These are phyloP conservation scores for Perodicticus potto DNA, from an alignment of 2,797 vertebrate genomes.

Conservation along the genomic window DNA sequence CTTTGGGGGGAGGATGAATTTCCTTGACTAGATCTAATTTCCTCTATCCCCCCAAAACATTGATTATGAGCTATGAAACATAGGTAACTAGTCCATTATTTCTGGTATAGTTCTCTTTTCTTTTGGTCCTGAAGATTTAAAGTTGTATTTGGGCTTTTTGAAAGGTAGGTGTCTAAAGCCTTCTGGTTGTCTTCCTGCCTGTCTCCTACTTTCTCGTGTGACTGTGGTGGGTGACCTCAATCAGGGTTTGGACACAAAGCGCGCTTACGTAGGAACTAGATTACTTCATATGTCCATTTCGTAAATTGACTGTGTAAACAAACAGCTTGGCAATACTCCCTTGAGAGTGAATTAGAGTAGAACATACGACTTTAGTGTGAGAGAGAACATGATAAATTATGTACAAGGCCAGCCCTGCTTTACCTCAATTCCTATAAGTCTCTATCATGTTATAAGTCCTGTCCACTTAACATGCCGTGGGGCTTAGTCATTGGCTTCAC, in stretches of 20 bases:
- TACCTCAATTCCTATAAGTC: not conserved
- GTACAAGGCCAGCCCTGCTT: not conserved
- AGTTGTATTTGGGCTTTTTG: not conserved
- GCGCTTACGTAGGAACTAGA: not conserved
- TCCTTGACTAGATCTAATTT: not conserved
- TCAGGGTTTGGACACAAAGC: not conserved
- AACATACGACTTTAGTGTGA: not conserved
- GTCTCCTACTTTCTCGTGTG: not conserved
- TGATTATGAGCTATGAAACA: not conserved
- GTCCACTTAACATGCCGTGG: not conserved
- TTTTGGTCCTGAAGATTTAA: not conserved
- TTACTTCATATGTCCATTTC: not conserved
- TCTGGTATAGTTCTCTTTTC: not conserved
- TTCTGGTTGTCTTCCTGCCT: not conserved
- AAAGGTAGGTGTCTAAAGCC: accelerated
- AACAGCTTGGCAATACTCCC: not conserved
- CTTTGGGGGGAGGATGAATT: not conserved
- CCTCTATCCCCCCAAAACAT: not conserved
- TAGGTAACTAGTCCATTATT: not conserved
- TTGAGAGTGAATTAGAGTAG: constrained; percentile 26
- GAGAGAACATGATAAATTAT: not conserved
- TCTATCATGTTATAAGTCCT: not conserved
- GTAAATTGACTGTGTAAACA: not conserved
- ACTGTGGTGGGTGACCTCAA: not conserved
- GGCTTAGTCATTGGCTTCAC: not conserved